Percentiles rank a stretch among this genome's conserved stretches.
Evolutionary conservation across 2,797 vertebrate genomes (phyloP).

Genomic region (Netta rufina): DNA sequence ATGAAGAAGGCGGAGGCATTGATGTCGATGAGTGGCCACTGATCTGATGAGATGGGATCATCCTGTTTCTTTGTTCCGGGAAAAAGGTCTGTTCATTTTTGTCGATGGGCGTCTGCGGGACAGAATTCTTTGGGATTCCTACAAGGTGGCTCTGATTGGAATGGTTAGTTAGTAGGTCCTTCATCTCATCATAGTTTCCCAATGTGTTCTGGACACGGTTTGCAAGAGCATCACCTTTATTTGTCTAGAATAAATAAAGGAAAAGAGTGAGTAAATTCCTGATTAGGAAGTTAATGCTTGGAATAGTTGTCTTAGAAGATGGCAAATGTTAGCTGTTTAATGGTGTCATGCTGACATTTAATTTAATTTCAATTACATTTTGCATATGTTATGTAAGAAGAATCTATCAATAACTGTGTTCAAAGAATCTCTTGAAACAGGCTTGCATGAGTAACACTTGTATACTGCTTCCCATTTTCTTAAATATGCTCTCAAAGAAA

Average conservation of each 20-base stretch:
- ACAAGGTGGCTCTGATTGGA: constrained; percentile 96
- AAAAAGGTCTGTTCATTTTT: constrained; percentile 86
- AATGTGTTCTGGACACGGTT: constrained; percentile 93
- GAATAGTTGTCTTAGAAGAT: constrained; percentile 65
- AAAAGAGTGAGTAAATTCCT: constrained; percentile 66
- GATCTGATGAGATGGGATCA: constrained; percentile 78
- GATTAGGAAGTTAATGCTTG: constrained; percentile 58
- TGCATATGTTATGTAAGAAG: constrained; percentile 66
- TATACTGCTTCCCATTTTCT: constrained; percentile 49
- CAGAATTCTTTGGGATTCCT: constrained; percentile 91
- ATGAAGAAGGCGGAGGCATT: constrained; percentile 84
- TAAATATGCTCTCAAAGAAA: constrained; percentile 56
- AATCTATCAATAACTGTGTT: constrained; percentile 68
- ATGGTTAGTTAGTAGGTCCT: constrained; percentile 92
- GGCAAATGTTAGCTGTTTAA: constrained; percentile 63
- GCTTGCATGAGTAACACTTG: constrained; percentile 46
- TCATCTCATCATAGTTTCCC: constrained; percentile 96
- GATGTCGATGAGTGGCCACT: constrained; percentile 69
- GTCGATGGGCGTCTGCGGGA: constrained; percentile 83
- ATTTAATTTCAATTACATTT: constrained; percentile 73
- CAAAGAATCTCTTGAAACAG: constrained; percentile 60
- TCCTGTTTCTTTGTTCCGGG: constrained; percentile 83
- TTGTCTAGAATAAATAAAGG: constrained; percentile 82
- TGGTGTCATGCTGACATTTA: constrained; percentile 67
- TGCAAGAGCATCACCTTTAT: constrained; percentile 92